Evolutionary conservation across 2,797 vertebrate species (phyloP).

Genomic region (Ara ararauna): DNA sequence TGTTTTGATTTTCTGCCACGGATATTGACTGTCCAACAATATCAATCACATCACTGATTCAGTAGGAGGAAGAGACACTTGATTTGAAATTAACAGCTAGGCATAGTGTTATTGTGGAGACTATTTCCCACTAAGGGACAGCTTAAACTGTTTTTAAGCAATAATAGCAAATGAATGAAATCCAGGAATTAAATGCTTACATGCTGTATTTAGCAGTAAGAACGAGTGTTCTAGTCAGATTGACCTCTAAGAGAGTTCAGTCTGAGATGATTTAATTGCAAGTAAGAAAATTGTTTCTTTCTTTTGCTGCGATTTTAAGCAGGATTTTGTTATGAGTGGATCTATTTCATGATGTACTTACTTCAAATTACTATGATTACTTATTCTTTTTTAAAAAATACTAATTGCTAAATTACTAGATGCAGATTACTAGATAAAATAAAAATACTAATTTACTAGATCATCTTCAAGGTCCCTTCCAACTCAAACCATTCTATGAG

Average conservation of each 20-base stretch:
- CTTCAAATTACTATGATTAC: background rate
- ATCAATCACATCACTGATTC: background rate
- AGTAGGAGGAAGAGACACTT: background rate
- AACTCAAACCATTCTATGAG: background rate
- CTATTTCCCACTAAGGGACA: background rate
- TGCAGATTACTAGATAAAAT: background rate
- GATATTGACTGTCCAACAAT: background rate
- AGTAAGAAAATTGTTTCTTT: slow-evolving; percentile 6
- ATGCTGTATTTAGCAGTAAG: slow-evolving; percentile 12
- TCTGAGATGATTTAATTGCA: background rate
- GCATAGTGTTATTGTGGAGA: background rate
- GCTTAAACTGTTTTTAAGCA: background rate
- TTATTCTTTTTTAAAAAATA: background rate
- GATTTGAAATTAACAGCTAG: background rate
- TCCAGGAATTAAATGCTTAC: background rate
- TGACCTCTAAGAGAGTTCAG: slow-evolving; percentile 29
- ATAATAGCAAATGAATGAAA: background rate
- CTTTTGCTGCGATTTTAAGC: background rate
- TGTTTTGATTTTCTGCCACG: background rate
- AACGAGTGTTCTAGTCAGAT: background rate
- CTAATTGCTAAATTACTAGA: background rate
- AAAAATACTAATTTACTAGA: background rate
- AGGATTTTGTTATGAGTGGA: background rate
- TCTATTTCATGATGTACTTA: background rate
- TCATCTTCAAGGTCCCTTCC: background rate